Conservation (phyloP, 2,113 vertebrate species). For the Ctenodactylus gundi region DNA sequence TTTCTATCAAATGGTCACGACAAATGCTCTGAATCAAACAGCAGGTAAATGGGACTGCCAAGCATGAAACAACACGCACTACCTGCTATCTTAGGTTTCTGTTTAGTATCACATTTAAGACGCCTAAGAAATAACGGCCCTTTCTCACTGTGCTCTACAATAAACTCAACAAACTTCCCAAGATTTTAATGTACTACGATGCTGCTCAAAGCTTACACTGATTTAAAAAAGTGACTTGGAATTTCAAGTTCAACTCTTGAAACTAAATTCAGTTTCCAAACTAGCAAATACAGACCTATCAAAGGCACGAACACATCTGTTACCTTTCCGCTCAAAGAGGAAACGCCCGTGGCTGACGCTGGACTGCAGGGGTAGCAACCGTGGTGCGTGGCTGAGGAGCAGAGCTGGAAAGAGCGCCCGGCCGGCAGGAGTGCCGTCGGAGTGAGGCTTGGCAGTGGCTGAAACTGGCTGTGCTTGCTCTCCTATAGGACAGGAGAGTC, state of each 20-base stretch:
- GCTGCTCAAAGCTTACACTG: not conserved
- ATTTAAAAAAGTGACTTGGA: not conserved
- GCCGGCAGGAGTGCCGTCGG: too few species aligned
- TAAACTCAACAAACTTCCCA: not conserved
- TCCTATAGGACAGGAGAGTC: constrained; percentile 73
- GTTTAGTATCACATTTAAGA: constrained; percentile 21
- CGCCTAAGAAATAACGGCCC: not conserved
- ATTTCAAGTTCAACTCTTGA: not conserved
- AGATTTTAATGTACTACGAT: not conserved
- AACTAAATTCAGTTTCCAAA: constrained; percentile 21
- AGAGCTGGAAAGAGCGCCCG: not conserved
- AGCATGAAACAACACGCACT: not conserved
- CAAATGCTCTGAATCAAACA: not conserved
- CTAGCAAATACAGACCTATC: not conserved
- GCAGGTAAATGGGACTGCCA: not conserved
- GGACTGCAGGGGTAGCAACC: not conserved
- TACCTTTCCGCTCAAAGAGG: not conserved
- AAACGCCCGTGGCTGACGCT: not conserved
- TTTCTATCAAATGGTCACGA: not conserved
- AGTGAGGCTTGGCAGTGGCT: constrained; percentile 73
- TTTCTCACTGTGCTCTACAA: not conserved
- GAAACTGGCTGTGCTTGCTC: constrained; percentile 64
- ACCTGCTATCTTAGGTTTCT: not conserved
- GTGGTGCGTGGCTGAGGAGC: not conserved
- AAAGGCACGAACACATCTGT: not conserved